These are phyloP conservation scores for Chorisops tibialis DNA, from an alignment of 2,888 invertebrate genomes.

Conservation along the genomic window DNA sequence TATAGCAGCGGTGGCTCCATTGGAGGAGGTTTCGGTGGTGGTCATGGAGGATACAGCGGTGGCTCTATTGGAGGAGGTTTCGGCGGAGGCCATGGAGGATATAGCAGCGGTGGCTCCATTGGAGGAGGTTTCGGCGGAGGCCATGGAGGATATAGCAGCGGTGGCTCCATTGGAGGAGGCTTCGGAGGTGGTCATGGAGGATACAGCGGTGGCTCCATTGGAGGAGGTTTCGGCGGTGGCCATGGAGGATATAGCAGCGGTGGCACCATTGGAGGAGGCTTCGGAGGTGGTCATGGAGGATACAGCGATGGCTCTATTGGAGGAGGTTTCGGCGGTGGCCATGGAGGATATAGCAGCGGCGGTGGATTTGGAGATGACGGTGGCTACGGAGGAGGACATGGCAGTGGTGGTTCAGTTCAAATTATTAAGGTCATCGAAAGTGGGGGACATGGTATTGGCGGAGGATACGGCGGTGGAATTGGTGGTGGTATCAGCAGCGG, in stretches of 20 bases:
- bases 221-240: conserved; percentile 5
- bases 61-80: neutral
- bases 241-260: conserved; percentile 2
- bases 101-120: neutral
- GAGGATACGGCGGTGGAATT: conserved; percentile 38
- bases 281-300: conserved; percentile 9
- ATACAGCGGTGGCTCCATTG: neutral
- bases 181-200: neutral
- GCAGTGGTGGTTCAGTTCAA: neutral
- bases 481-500: conserved; percentile 40
- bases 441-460: conserved; percentile 37
- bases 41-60: neutral
- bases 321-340: conserved; percentile 16
- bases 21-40: conserved; percentile 9
- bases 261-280: neutral
- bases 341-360: neutral
- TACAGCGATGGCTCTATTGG: conserved; percentile 2
- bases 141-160: neutral
- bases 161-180: neutral
- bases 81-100: neutral
- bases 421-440: neutral
- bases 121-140: neutral
- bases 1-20: neutral
- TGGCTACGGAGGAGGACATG: conserved; percentile 2
- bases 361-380: neutral